Evolutionary conservation across 2,797 vertebrate species (phyloP), one percentile per base, ranked within the genome.

Genomic region (Hypotaenidia philippensis): DNA sequence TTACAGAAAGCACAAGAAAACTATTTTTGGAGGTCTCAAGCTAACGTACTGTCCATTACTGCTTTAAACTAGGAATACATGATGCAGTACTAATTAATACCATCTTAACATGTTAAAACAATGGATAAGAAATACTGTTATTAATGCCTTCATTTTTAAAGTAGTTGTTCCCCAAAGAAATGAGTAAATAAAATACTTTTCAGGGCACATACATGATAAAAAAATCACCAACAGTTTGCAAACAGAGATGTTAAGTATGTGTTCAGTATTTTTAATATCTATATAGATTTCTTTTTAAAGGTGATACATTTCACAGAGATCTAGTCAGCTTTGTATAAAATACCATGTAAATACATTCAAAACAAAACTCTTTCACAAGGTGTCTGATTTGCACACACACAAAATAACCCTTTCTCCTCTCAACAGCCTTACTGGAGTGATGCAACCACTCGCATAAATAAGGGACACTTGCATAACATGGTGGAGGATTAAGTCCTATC

Each of bases 141-240:
- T 79, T 94, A 95, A 96, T 94, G 92, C 95, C 97, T 96, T 97
- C 95, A 94, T 94, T 97, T 96, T 86, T 49, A 87, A 90, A 95
- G 83, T 77, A 94, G 68, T 81, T 96, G 96, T 95, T 96, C 86
- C 94, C 94, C 79, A 76, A 72, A 80, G 66, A 89, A 91, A 83
- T 44, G 89, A 97, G 87, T 97, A 96, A 94, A 92, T 95, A 94
- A 32, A 87, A 68, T 66, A 83, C 60, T 92, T 95, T 31, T 63
- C 9, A 11, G 81, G 91, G 92, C 88, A 94, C 69, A 36, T 93
- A 93, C 18, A 84, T 15, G 36, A 80, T 83, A 65, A 79, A 92
- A 92, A 89, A 93, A 74, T 61, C 55, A 81, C 55, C 78, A 63
- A 57, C 60, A 68, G 53, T 68, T 66, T 90, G 78, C 68, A 83